phyloP scores from a whole-genome alignment of 1,140 invertebrate species.

The Drosophila mayri region DNA sequence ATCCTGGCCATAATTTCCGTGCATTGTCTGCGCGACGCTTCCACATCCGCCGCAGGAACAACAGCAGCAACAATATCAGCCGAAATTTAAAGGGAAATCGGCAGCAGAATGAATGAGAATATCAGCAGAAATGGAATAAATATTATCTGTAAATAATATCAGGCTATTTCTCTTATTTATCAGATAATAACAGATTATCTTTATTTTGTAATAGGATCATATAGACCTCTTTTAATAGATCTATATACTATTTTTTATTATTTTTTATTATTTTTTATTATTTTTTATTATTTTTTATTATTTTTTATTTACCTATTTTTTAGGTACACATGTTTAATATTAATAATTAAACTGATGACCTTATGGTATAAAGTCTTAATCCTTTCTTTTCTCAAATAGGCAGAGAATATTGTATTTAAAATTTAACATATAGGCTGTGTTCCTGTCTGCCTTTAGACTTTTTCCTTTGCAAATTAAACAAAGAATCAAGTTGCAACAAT shows the following conservation, averaged over 20 bases:
- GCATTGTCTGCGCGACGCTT: constrained; percentile 43
- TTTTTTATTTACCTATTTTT: too few relatives aligned
- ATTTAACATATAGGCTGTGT: neutral
- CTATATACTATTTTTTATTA: too few relatives aligned
- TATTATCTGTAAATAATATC: neutral
- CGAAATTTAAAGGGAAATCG: constrained; percentile 5
- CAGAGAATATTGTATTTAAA: too few relatives aligned
- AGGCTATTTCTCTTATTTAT: neutral
- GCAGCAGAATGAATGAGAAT: constrained; percentile 8
- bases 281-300: too few relatives aligned
- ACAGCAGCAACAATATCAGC: constrained; percentile 12
- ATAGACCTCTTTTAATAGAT: too few relatives aligned
- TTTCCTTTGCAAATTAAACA: neutral
- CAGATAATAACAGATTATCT: neutral
- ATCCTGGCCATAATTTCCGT: constrained; percentile 45
- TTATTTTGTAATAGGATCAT: too few relatives aligned
- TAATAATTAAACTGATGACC: too few relatives aligned
- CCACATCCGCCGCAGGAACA: constrained; percentile 46
- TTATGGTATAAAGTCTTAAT: too few relatives aligned
- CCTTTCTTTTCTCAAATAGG: too few relatives aligned
- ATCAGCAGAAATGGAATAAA: neutral
- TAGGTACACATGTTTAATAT: too few relatives aligned
- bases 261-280: too few relatives aligned
- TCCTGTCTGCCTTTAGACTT: neutral
- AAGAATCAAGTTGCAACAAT: neutral